phyloP scores from a whole-genome alignment of 2,113 vertebrate species.

The Epinephelus fuscoguttatus region DNA sequence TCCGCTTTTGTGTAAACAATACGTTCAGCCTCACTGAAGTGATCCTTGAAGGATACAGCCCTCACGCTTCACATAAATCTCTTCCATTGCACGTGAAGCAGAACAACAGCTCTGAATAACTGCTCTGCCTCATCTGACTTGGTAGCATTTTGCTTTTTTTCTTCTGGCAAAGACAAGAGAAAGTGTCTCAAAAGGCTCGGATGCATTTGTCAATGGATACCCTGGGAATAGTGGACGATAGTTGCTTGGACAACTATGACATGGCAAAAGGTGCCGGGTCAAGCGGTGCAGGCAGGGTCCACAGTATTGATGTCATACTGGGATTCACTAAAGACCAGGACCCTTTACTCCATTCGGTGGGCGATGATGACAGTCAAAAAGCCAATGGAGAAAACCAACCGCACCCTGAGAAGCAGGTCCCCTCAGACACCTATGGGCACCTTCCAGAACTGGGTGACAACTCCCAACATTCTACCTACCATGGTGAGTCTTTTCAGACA shows the following conservation, averaged over 20 bases:
- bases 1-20: constrained; percentile 31
- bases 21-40: constrained; percentile 17
- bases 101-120: constrained; percentile 15
- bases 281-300: constrained; percentile 77
- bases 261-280: constrained; percentile 83
- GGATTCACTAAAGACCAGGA: constrained; percentile 88
- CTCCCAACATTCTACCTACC: constrained; percentile 66
- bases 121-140: constrained; percentile 23
- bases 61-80: constrained; percentile 27
- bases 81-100: constrained; percentile 25
- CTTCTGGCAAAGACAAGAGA: constrained; percentile 35
- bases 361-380: constrained; percentile 67
- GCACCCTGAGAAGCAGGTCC: constrained; percentile 61
- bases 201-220: constrained; percentile 88
- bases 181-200: constrained; percentile 63
- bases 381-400: constrained; percentile 54
- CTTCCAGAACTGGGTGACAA: constrained; percentile 76
- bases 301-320: constrained; percentile 87
- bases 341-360: constrained; percentile 76
- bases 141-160: background rate
- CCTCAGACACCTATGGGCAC: constrained; percentile 68
- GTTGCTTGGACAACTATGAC: constrained; percentile 85
- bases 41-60: constrained; percentile 29
- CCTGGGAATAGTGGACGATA: constrained; percentile 84
- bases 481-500: constrained; percentile 75